phyloP scores from a whole-genome alignment of 1,140 invertebrate genomes.

The Telenomus remus region DNA sequence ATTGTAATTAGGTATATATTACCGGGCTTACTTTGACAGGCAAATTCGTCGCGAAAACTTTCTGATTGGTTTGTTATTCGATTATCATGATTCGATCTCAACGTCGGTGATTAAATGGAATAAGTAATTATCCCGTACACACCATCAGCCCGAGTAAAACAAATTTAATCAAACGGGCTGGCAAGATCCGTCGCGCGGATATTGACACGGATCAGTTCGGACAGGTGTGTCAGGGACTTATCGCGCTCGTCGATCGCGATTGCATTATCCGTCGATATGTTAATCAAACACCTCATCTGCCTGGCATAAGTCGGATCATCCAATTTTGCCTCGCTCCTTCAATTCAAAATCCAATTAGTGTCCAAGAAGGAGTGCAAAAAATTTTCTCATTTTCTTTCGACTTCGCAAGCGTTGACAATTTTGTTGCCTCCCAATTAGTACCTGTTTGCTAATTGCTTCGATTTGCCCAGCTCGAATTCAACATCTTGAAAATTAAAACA shows the following conservation, averaged over 20 bases:
- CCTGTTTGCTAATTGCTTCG: no score
- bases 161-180: constrained; percentile 41
- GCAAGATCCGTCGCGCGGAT: constrained; percentile 21
- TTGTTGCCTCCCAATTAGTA: no score
- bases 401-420: no score
- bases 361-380: no score
- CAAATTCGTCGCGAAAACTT: constrained; percentile 29
- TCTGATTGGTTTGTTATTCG: constrained; percentile 41
- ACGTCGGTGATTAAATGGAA: constrained; percentile 30
- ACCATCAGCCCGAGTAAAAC: constrained; percentile 17
- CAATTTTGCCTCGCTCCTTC: not conserved
- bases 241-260: constrained; percentile 1
- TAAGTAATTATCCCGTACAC: constrained; percentile 27
- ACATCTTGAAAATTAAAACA: no score
- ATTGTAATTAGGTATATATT: constrained; percentile 53
- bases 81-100: constrained; percentile 41
- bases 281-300: constrained; percentile 24
- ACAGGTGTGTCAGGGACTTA: constrained; percentile 24
- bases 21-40: constrained; percentile 36
- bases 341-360: no score
- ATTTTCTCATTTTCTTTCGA: no score
- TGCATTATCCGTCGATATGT: constrained; percentile 21
- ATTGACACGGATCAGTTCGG: constrained; percentile 15
- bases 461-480: no score
- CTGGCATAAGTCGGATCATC: not conserved